Evolutionary conservation across 2,113 vertebrate genomes (phyloP), one percentile per base, ranked within the genome.

Genomic region (Rhipidura dahli): DNA sequence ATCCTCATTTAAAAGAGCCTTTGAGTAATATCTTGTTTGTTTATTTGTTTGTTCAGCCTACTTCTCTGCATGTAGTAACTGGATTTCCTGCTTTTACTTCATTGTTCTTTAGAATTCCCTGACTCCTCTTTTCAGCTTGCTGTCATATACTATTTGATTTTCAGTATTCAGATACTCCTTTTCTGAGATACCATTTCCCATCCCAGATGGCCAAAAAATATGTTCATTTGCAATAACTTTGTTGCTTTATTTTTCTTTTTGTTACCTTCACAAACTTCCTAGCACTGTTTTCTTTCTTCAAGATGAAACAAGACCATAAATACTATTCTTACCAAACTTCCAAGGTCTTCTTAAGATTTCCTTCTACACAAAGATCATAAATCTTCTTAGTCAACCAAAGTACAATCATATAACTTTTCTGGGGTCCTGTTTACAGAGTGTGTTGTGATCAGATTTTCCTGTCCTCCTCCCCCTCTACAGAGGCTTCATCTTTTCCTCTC

Each of bases 121-220:
- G 18, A 47, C 64, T 96, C 39, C 31, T 65, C 37, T 83, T 87
- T 82, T 92, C 69, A 94, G 64, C 44, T 82, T 76, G 44, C 51
- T 90, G 72, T 89, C 80, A 68, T 60, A 40, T 31, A 75, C 35
- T 70, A 53, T 75, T 78, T 90, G 51, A 81, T 91, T 89, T 94
- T 82, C 80, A 82, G 3, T 84, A 69, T 91, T 91, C 83, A 87
- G n/a, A 89, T 75, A 28, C 17, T 91, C 26, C 17, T 78, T 81
- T 75, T 78, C 80, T 93, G 33, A 45, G 40, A 78, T 87, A 50
- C 16, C 51, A 61, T 70, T 73, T 47, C 30, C n/a, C 39, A 10
- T 66, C 51, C 56, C 86, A 91, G 93, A 89, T 77, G 86, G 89
- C 51, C 4, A 81, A 90, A 76, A 94, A 89, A 75, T 44, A 86